These are phyloP conservation scores for Drosophila peninsularis DNA, from an alignment of 2,888 invertebrate genomes.

Conservation along the genomic window DNA sequence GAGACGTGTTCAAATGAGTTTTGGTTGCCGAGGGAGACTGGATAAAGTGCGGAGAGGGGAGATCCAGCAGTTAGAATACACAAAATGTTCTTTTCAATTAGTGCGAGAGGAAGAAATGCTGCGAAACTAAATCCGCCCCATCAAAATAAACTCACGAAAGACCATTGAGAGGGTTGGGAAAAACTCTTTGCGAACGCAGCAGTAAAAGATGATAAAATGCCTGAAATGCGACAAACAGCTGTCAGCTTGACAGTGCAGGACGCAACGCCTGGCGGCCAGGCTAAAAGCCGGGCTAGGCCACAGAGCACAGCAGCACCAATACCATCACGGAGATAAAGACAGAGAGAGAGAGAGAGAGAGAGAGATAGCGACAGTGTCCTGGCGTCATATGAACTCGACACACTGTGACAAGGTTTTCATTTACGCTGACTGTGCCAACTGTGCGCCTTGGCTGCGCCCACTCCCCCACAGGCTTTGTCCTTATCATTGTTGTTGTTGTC, in stretches of 20 bases:
- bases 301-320: constrained; percentile 2
- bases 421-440: constrained; percentile 65
- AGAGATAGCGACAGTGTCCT: constrained; percentile 23
- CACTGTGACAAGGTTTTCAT: constrained; percentile 67
- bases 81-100: constrained; percentile 76
- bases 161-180: constrained; percentile 17
- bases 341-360: background rate
- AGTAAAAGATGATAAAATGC: constrained; percentile 63
- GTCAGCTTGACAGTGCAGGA: constrained; percentile 67
- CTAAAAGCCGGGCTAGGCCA: constrained; percentile 16
- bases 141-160: constrained; percentile 53
- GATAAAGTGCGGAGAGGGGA: background rate
- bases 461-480: background rate
- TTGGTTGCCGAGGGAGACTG: constrained; percentile 23
- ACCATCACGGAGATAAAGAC: background rate
- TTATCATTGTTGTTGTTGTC: constrained; percentile 22
- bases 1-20: constrained; percentile 38
- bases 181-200: constrained; percentile 21
- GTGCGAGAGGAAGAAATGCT: constrained; percentile 42
- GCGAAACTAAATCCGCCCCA: constrained; percentile 50
- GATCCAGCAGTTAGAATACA: constrained; percentile 28
- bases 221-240: constrained; percentile 76
- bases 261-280: constrained; percentile 20
- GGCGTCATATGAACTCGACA: constrained; percentile 66
- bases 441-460: constrained; percentile 34